Base-by-base conservation (phyloP, 2,797 vertebrate genomes). In the Oreochromis mossambicus region DNA sequence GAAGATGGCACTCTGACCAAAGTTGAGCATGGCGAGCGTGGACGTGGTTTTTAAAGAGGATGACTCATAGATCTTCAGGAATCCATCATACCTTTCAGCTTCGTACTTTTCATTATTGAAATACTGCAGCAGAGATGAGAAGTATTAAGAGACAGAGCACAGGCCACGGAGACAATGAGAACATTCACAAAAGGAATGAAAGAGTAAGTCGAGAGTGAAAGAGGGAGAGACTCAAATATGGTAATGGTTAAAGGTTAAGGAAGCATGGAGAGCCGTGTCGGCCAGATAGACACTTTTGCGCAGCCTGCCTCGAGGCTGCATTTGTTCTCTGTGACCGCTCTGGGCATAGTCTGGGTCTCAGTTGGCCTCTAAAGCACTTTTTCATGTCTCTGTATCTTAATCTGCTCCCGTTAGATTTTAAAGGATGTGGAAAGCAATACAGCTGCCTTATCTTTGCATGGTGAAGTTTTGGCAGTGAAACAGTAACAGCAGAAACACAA, bases 91-190 rank as follows among this genome's bases (percentile, higher is more conserved):
- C 79, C 93, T 96, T 51, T 98, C 96, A 38, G 98, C 97, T 96
- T 99, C 98, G 2, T 99, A 99, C 80, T 97, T 98, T 92, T 99
- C 99, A 83, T 99, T 99, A 95, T 99, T 99, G 96, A 99, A 99
- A 95, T 99, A 99, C 99, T 99, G 89, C 51, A 83, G 85, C 11
- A 38, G n/a, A 89, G 63, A 89, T 8, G 79, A 81, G 81, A 86
- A 79, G 80, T 46, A 85, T n/a, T 43, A 76, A 55, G 55, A 76
- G 48, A 11, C 73, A 83, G 81, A 50, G 84, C 52, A 83, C 38
- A 81, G 83, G 85, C 52, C 70, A 89, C 3, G 5, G 66, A 90
- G 66, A 84, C 7, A 48, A 55, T 2, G 52, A 77, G 81, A 70
- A 52, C 78, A 86, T 86, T 88, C 29, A 82, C 32, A 87, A 80